These are phyloP conservation scores for Leucophenga maculata DNA, from an alignment of 2,888 invertebrate species.

Conservation along the genomic window DNA sequence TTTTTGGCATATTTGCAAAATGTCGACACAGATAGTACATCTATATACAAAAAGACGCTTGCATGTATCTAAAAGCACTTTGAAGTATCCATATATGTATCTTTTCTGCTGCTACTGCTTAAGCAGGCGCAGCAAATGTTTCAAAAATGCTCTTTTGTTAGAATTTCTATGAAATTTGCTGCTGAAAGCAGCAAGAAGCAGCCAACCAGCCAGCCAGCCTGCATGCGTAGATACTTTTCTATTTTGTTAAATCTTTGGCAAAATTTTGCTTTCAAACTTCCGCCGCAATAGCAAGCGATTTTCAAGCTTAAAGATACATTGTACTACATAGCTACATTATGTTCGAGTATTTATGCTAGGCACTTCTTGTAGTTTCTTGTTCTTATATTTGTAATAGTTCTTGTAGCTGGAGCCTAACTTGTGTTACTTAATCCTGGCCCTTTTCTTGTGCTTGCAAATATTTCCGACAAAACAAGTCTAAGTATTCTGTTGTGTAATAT, in stretches of 20 bases:
- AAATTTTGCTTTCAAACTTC: not conserved
- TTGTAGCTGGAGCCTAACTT: no score
- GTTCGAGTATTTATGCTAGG: no score
- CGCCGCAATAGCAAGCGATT: no score
- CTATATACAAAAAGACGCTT: slow-evolving; percentile 4
- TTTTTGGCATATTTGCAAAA: slow-evolving; percentile 58
- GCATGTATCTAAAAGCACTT: not conserved
- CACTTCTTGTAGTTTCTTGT: no score
- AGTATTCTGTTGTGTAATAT: no score
- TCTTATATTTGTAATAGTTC: no score
- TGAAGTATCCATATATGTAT: not conserved
- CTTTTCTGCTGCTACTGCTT: not conserved
- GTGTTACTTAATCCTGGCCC: no score
- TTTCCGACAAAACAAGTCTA: no score
- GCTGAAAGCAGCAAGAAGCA: slow-evolving; percentile 27
- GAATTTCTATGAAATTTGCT: slow-evolving; percentile 3
- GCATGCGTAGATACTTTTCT: slow-evolving; percentile 38
- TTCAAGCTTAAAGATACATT: no score
- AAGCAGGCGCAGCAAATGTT: not conserved
- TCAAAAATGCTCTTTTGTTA: slow-evolving; percentile 16
- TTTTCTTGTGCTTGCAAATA: no score
- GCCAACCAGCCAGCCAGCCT: slow-evolving; percentile 31
- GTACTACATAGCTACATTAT: no score
- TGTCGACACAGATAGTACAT: slow-evolving; percentile 39
- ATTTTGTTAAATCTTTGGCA: slow-evolving; percentile 51